phyloP scores from a whole-genome alignment of 2,113 vertebrate genomes.

The Cairina moschata region DNA sequence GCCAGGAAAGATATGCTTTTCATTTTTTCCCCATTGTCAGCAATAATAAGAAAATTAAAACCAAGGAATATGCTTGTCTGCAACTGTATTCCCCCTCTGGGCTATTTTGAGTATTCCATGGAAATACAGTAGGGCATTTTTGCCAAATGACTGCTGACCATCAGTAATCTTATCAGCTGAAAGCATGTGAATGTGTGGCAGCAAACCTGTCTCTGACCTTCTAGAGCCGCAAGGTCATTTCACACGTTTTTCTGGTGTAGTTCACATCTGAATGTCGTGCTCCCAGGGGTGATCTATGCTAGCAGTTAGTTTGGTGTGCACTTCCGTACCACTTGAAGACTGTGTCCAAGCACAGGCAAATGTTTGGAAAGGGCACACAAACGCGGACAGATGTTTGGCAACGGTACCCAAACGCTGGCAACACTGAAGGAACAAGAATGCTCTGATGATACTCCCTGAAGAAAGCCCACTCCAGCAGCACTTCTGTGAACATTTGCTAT shows the following conservation, averaged over 20 bases:
- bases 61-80: not conserved
- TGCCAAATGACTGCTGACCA: not conserved
- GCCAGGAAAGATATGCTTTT: not conserved
- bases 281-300: not conserved
- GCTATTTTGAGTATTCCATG: not conserved
- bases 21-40: not conserved
- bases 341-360: not conserved
- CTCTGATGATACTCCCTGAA: not conserved
- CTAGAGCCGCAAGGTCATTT: accelerated
- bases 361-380: not conserved
- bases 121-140: not conserved
- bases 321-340: not conserved
- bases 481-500: not conserved
- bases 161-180: not conserved
- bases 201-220: not conserved
- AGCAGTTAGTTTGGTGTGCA: not conserved
- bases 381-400: not conserved
- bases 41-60: constrained; percentile 19
- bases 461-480: not conserved
- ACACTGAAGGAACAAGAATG: not conserved
- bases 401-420: not conserved
- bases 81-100: not conserved
- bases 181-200: not conserved
- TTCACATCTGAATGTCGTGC: not conserved
- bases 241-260: accelerated